phyloP scores from a whole-genome alignment of 2,797 vertebrate species.

The Sebastes itinus region DNA sequence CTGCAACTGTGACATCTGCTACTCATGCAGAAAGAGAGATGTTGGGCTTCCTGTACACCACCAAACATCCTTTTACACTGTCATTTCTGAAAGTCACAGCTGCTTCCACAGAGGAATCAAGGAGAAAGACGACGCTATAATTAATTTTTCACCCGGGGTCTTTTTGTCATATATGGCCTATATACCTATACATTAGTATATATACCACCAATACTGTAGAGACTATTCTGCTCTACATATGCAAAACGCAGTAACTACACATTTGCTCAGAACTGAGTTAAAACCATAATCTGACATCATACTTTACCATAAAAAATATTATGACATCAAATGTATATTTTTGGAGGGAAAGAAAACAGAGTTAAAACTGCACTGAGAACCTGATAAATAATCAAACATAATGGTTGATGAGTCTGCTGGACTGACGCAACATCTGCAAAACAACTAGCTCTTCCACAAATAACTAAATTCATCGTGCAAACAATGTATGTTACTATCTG shows the following conservation, averaged over 20 bases:
- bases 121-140: background rate
- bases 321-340: background rate
- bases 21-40: background rate
- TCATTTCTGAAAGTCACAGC: background rate
- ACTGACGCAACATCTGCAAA: background rate
- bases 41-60: background rate
- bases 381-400: background rate
- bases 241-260: background rate
- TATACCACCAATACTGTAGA: background rate
- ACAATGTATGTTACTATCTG: background rate
- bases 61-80: background rate
- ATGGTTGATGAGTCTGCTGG: background rate
- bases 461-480: background rate
- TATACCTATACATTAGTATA: background rate
- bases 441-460: background rate
- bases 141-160: no score
- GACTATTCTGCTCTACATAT: background rate
- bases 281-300: background rate
- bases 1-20: conserved; percentile 56
- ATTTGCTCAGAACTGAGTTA: background rate
- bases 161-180: background rate
- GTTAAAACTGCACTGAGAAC: background rate
- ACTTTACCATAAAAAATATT: background rate
- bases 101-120: background rate
- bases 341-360: background rate